A percentile compares a stretch with the other conserved stretches of the same genome.
These are phyloP conservation scores for Lacanobia oleracea DNA, from an alignment of 2,888 invertebrate genomes.

Conservation along the genomic window DNA sequence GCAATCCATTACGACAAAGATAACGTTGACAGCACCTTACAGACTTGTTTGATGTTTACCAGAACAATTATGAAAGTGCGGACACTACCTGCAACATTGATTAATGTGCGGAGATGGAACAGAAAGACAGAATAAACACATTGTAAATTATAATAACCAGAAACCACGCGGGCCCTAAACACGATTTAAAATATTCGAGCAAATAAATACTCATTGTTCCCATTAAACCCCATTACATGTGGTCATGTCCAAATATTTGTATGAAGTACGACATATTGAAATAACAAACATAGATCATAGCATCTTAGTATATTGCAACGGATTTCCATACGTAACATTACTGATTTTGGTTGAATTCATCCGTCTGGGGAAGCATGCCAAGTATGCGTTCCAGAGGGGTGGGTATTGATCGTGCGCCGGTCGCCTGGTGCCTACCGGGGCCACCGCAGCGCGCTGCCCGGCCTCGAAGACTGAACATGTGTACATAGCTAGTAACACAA, in stretches of 20 bases:
- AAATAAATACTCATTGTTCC: conserved; percentile 35
- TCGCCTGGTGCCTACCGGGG: conserved; percentile 17
- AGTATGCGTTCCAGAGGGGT: conserved; percentile 41
- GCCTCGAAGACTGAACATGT: conserved; percentile 4
- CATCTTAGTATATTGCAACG: conserved; percentile 17
- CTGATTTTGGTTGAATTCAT: conserved; percentile 36
- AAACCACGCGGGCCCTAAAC: conserved; percentile 16
- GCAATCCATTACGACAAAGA: conserved; percentile 21
- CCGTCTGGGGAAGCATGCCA: conserved; percentile 49
- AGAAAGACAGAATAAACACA: conserved; percentile 50
- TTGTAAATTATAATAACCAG: conserved; percentile 47
- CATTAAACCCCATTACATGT: conserved; percentile 40
- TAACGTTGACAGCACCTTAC: conserved; percentile 35
- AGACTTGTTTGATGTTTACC: conserved; percentile 43
- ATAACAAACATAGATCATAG: conserved; percentile 48
- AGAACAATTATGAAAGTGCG: conserved; percentile 40
- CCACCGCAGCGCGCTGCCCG: conserved; percentile 24
- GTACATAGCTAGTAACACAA: conserved; percentile 23
- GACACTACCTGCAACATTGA: conserved; percentile 54
- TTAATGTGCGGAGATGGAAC: conserved; percentile 52
- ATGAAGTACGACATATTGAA: conserved; percentile 27
- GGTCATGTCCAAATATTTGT: conserved; percentile 48
- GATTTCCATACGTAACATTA: conserved; percentile 25
- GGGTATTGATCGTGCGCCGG: conserved; percentile 48
- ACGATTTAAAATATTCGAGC: conserved; percentile 8